phyloP scores from a whole-genome alignment of 1,140 invertebrate genomes.

The Drosophila obscura region DNA sequence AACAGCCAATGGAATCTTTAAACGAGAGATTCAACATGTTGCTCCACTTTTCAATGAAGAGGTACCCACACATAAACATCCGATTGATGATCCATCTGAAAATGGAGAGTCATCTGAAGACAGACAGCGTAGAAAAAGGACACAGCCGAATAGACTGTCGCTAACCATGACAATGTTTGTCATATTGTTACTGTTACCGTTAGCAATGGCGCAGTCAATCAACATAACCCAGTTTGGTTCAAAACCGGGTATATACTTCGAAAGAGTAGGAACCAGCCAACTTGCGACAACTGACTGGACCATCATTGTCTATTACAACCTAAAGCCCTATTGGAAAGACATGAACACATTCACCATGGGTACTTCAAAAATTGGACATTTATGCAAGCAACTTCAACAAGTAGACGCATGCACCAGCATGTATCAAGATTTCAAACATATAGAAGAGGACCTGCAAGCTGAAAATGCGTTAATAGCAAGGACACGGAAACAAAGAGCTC shows the following conservation, averaged over 20 bases:
- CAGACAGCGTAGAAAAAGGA: too few species aligned
- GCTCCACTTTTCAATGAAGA: too few species aligned
- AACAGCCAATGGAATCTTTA: too few species aligned
- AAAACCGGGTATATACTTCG: not conserved
- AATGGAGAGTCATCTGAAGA: too few species aligned
- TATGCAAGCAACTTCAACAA: not conserved
- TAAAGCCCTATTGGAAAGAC: not conserved
- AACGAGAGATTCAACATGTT: too few species aligned
- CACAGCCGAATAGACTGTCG: too few species aligned
- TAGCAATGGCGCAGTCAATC: not conserved
- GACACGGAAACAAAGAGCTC: not conserved
- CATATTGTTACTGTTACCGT: not conserved
- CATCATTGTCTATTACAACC: too few species aligned
- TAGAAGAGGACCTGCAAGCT: not conserved
- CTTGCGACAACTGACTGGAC: too few species aligned
- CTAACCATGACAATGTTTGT: too few species aligned
- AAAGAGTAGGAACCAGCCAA: not conserved
- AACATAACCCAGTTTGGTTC: not conserved
- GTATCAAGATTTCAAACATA: conserved; percentile 1
- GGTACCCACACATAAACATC: too few species aligned
- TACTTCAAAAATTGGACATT: not conserved
- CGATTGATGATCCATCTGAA: too few species aligned
- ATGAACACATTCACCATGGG: too few species aligned
- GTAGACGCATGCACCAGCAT: not conserved
- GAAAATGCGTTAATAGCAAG: not conserved